Conservation (phyloP, 2,113 vertebrate genomes). For the Neotoma lepida region DNA sequence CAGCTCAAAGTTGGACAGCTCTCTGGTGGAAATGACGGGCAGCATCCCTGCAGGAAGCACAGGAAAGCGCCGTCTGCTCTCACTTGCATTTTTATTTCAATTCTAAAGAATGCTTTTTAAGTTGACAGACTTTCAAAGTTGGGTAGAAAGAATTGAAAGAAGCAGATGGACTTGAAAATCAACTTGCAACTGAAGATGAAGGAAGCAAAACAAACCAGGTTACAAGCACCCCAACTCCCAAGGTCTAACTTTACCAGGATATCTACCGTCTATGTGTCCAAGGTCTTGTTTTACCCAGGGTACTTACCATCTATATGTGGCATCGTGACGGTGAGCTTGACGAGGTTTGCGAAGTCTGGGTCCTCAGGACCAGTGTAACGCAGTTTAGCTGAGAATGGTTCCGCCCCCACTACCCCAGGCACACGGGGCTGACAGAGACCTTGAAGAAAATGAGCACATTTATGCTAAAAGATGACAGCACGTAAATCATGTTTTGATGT, state of each 20-base stretch:
- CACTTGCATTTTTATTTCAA: background rate
- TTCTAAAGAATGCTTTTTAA: background rate
- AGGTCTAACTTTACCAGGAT: background rate
- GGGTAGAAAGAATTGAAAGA: background rate
- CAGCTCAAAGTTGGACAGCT: slow-evolving; percentile 94
- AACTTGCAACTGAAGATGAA: background rate
- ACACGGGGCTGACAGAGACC: slow-evolving; percentile 95
- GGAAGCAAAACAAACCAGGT: background rate
- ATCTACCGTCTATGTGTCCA: slow-evolving; percentile 92
- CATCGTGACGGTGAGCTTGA: slow-evolving; percentile 95
- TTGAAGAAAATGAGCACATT: slow-evolving; percentile 74
- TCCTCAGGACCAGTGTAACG: slow-evolving; percentile 94
- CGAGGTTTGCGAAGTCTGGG: slow-evolving; percentile 90
- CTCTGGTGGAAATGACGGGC: slow-evolving; percentile 93
- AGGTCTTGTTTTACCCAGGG: background rate
- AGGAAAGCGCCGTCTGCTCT: background rate
- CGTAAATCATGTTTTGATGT: background rate
- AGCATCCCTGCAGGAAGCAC: slow-evolving; percentile 90
- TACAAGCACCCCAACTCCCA: background rate
- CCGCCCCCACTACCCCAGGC: slow-evolving; percentile 92
- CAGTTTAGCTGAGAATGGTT: slow-evolving; percentile 96
- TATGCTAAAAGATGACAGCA: background rate
- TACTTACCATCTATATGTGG: slow-evolving; percentile 95
- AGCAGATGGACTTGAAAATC: background rate
- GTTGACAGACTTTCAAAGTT: background rate